Evolutionary conservation across 2,113 vertebrate species (phyloP), one percentile per base, ranked within the genome.

Genomic region (Burhinus bistriatus): DNA sequence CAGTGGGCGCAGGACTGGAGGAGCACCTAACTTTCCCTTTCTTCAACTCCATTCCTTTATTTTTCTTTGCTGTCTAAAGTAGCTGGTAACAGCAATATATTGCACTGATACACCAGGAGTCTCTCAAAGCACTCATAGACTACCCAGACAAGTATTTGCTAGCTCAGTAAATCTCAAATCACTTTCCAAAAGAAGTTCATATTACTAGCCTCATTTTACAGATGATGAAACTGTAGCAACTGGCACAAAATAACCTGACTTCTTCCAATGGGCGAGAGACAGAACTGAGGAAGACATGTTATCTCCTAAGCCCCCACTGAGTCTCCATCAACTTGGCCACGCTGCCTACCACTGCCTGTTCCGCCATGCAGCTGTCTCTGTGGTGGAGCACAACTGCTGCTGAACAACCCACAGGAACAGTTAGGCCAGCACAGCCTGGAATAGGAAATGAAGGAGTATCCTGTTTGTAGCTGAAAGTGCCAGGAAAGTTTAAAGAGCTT

Each of bases 161-260:
- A 83, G 77, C 81, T 93, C 76, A 87, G 90, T 92, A 73, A 93
- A 92, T 92, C 82, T 94, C 89, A 87, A 87, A 97, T 69, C 83
- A 11, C 81, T 94, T 94, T 91, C 81, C 84, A 94, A 87, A 96
- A 89, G 82, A 91, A 96, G 81, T 97, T 91, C 45, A 29, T 87
- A 34, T 95, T 95, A 97, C 90, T 82, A 65, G 77, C 91, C 75
- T 92, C 62, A 51, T 93, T 97, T 95, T 91, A 96, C 89, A 87
- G 77, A 79, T 59, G 73, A 92, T 68, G 91, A 91, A 94, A 92
- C 83, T 45, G 83, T 94, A 83, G 93, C 81, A 94, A 87, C 73
- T 90, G 89, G 65, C 49, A 76, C 36, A 82, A 95, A 95, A 84
- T 42, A 34, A 75, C 52, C 72, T 44, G 89, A 52, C 52, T 84